A percentile compares a stretch with the other conserved stretches of the same genome.
phyloP scores from a whole-genome alignment of 2,888 invertebrate species.

The Stegophylla sp. region DNA sequence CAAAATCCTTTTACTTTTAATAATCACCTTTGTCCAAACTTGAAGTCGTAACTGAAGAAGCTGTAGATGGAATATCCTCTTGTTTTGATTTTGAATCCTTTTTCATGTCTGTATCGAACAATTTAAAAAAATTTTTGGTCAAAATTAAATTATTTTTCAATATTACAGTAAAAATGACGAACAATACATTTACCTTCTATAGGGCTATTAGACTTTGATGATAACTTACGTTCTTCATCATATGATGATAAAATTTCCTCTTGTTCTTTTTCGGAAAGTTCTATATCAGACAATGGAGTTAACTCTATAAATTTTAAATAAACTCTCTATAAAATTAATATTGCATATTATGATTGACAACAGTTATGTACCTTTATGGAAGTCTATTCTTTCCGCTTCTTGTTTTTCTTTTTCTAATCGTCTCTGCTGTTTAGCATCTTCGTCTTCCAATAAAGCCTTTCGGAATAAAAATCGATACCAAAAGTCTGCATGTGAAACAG shows the following conservation, averaged over 20 bases:
- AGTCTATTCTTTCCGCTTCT: constrained; percentile 66
- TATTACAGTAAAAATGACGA: too few species aligned
- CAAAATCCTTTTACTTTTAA: neutral
- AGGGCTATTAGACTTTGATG: constrained; percentile 42
- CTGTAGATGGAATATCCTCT: constrained; percentile 48
- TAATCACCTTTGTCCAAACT: constrained; percentile 56
- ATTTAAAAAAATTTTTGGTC: neutral
- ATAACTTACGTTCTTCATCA: constrained; percentile 70
- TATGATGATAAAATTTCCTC: constrained; percentile 74
- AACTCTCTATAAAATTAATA: neutral
- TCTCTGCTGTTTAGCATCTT: constrained; percentile 73
- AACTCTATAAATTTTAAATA: constrained; percentile 68
- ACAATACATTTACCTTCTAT: constrained; percentile 53
- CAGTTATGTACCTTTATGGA: constrained; percentile 67
- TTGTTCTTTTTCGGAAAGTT: constrained; percentile 76
- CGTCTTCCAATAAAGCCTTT: constrained; percentile 78
- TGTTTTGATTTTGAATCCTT: constrained; percentile 57
- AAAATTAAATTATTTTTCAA: constrained; percentile 8
- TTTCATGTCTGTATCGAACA: constrained; percentile 25
- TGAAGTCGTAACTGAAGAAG: constrained; percentile 54
- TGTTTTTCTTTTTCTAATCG: constrained; percentile 66
- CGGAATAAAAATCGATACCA: constrained; percentile 86
- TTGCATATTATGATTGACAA: neutral
- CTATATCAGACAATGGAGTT: constrained; percentile 67
- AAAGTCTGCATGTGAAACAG: constrained; percentile 77